Evolutionary conservation across 2,113 vertebrate species (phyloP), one percentile per base, ranked within the genome.

Genomic region (Casuarius casuarius): DNA sequence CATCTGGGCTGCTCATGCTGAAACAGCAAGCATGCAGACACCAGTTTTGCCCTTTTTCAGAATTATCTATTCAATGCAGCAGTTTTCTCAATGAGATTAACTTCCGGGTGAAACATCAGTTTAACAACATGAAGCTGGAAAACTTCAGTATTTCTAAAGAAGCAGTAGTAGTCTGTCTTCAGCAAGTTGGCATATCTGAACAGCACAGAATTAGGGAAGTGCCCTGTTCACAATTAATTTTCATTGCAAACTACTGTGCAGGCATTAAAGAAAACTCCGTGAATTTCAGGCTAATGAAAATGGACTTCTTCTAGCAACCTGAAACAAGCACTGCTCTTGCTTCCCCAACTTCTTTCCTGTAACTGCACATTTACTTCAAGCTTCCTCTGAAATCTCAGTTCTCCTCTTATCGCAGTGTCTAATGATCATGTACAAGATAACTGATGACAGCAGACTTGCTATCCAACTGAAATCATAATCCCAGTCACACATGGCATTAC

Each of bases 1-100:
- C 86, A 90, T 94, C 74, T 88, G 86, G 85, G 87, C 77, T 87
- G 66, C 75, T 71, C 48, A 54, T 21, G 20, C 54, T 80, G 68
- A 76, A 86, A 17, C 42, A n/a, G 78, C 33, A 62, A 91, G 87
- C 42, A 77, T 7, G 1, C 35, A 65, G 79, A 4, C 61, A 62
- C 58, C 22, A 31, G 52, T 42, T 74, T 56, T 77, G 71, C 49
- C 71, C 7, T 1, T 75, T 65, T 87, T 87, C 80, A 86, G 49
- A 90, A 38, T 54, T 87, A 70, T 67, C 77, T 15, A 26, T 52
- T 90, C 90, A 74, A 17, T 75, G 62, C 5, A 9, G 4, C 63
- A 80, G 71, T 62, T 73, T 94, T 92, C 65, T 61, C 91, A 66
- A 22, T 0, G 4, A 94, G 26, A 92, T 56, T 78, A 62, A 70